Conservation (phyloP, 2,113 vertebrate genomes). For the Myotis davidii region DNA sequence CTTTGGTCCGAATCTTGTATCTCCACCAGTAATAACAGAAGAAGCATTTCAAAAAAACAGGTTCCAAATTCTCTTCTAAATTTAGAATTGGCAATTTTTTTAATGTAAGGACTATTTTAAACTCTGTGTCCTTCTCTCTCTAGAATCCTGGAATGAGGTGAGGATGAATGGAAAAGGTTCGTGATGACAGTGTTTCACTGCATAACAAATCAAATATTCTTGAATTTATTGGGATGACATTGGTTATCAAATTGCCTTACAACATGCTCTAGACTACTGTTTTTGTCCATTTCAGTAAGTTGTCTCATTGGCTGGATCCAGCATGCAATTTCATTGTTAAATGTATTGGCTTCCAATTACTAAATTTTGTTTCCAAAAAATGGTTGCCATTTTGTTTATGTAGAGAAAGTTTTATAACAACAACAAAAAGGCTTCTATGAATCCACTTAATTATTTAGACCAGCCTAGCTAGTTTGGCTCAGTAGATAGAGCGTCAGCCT, state of each 20-base stretch:
- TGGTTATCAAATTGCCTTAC: background rate
- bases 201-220: background rate
- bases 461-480: no score
- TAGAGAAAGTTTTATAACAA: background rate
- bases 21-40: background rate
- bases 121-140: background rate
- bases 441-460: background rate
- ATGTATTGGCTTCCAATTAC: background rate
- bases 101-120: background rate
- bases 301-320: background rate
- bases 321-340: background rate
- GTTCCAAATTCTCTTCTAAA: slow-evolving; percentile 12
- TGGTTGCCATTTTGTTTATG: background rate
- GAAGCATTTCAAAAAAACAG: slow-evolving; percentile 8
- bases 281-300: background rate
- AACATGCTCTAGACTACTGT: background rate
- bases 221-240: background rate
- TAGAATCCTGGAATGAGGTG: background rate
- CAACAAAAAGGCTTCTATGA: background rate
- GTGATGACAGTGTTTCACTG: background rate
- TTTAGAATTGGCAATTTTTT: slow-evolving; percentile 11
- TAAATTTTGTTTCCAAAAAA: background rate
- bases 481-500: no score
- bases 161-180: background rate
- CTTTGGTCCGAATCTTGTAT: background rate